phyloP scores from a whole-genome alignment of 2,113 vertebrate species.

The Brachionichthys hirsutus region DNA sequence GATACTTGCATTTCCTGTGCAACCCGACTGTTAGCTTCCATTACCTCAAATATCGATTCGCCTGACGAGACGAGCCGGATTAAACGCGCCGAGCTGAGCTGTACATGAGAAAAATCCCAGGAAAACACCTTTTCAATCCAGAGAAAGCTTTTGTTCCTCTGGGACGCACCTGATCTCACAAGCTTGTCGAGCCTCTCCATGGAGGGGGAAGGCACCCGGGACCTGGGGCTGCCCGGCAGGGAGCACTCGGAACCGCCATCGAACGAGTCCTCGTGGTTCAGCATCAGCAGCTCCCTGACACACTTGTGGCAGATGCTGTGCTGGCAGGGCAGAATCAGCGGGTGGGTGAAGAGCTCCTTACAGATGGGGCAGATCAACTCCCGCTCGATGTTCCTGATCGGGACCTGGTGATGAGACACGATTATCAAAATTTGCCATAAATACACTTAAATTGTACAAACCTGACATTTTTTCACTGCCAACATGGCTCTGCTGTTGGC shows the following conservation, averaged over 20 bases:
- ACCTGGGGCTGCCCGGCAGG: constrained; percentile 88
- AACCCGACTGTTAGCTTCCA: constrained; percentile 1
- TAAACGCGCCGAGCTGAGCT: background rate
- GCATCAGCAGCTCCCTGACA: constrained; percentile 89
- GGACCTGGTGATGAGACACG: constrained; percentile 73
- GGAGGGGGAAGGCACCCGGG: constrained; percentile 85
- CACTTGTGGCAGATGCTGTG: constrained; percentile 98
- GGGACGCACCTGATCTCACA: constrained; percentile 87
- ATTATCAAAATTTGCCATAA: background rate
- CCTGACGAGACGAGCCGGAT: background rate
- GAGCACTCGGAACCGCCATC: constrained; percentile 92
- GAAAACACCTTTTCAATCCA: background rate
- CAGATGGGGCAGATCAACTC: constrained; percentile 97
- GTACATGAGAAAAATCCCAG: background rate
- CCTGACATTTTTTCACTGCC: no score
- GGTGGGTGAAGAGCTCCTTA: constrained; percentile 95
- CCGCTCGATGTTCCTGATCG: constrained; percentile 93
- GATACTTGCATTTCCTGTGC: background rate
- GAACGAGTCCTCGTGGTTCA: constrained; percentile 86
- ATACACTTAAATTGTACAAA: no score
- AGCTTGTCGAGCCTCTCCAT: constrained; percentile 92
- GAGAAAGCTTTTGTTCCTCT: constrained; percentile 39
- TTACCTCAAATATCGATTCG: constrained; percentile 11
- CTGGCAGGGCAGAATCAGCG: constrained; percentile 95
- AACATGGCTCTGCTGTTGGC: no score